phyloP scores from a whole-genome alignment of 2,797 vertebrate genomes.

The Scleropages formosus region DNA sequence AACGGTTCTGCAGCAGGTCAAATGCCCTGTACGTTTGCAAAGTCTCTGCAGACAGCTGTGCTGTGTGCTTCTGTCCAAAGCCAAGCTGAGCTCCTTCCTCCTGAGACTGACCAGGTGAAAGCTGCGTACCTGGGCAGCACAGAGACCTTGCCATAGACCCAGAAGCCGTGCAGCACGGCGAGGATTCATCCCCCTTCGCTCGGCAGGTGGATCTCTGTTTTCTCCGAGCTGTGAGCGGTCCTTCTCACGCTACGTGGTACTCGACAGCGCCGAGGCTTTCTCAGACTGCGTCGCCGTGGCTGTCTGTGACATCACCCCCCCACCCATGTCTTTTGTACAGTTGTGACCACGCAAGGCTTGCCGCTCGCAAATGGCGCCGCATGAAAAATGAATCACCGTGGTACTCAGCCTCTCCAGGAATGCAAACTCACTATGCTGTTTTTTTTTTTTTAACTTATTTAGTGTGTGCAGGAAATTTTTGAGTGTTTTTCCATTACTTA shows the following conservation, averaged over 20 bases:
- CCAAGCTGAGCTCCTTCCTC: background rate
- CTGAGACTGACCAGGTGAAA: background rate
- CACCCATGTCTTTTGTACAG: conserved; percentile 35
- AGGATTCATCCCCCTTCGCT: too few relatives aligned
- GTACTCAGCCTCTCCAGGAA: conserved; percentile 60
- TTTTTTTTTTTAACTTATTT: conserved; percentile 69
- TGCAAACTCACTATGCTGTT: background rate
- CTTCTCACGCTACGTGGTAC: background rate
- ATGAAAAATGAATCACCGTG: conserved; percentile 67
- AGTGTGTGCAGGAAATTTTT: conserved; percentile 46
- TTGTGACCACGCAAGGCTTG: conserved; percentile 41
- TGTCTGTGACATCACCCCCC: background rate
- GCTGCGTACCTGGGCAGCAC: too few relatives aligned
- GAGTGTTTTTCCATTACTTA: conserved; percentile 51
- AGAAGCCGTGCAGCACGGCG: too few relatives aligned
- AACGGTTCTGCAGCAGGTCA: background rate
- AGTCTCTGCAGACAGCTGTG: background rate
- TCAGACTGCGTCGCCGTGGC: background rate
- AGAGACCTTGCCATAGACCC: too few relatives aligned
- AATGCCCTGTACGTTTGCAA: background rate
- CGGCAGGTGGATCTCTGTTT: too few relatives aligned
- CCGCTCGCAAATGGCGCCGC: conserved; percentile 61
- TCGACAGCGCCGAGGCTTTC: background rate
- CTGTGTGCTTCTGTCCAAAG: background rate
- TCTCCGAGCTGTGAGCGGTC: background rate